Conservation (phyloP, 2,888 invertebrate genomes). For the Oligia strigilis region DNA sequence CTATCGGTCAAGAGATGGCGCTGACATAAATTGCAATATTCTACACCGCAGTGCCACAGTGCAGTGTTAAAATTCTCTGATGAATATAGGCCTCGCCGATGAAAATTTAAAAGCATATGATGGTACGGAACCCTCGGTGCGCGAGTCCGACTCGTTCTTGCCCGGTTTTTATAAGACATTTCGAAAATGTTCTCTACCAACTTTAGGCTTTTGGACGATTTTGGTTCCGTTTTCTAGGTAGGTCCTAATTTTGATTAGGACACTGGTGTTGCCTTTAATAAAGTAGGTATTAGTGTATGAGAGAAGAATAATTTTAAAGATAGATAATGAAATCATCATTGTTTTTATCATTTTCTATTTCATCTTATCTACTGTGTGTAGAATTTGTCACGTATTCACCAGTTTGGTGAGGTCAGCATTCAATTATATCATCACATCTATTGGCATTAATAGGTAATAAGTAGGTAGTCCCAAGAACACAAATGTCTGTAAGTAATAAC, state of each 20-base stretch:
- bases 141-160: too few species aligned
- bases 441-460: not conserved
- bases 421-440: constrained; percentile 26
- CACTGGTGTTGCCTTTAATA: not conserved
- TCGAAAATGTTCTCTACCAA: not conserved
- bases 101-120: too few species aligned
- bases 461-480: not conserved
- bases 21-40: too few species aligned
- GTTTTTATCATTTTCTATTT: constrained; percentile 1
- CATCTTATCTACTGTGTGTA: not conserved
- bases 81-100: too few species aligned
- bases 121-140: too few species aligned
- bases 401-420: constrained; percentile 24
- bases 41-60: too few species aligned
- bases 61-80: too few species aligned
- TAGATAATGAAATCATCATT: not conserved
- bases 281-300: too few species aligned
- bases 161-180: too few species aligned
- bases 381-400: not conserved
- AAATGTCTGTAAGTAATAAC: not conserved
- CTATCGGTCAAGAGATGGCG: too few species aligned
- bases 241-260: not conserved
- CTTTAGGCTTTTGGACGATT: not conserved
- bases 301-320: not conserved
- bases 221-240: not conserved